Conservation (phyloP, 2,797 vertebrate genomes). For the Characodon lateralis region DNA sequence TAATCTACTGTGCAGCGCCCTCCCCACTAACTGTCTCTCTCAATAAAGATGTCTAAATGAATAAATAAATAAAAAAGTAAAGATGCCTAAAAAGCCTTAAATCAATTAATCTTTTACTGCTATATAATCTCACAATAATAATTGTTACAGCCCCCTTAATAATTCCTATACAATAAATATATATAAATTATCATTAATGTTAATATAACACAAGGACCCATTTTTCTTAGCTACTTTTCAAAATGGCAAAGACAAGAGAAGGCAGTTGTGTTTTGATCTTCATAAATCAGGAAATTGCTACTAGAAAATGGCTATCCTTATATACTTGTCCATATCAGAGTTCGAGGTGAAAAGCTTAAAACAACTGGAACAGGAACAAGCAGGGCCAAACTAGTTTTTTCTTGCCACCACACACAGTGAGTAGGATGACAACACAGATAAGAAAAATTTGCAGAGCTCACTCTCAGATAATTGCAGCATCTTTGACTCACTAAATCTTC, state of each 20-base stretch:
- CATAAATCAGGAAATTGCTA: neutral
- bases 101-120: neutral
- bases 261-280: neutral
- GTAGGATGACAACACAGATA: neutral
- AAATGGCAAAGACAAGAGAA: neutral
- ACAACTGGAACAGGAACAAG: neutral
- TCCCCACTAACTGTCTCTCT: neutral
- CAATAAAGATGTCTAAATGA: no score
- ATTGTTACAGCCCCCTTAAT: neutral
- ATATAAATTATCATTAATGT: neutral
- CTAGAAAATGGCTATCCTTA: neutral
- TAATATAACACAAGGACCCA: neutral
- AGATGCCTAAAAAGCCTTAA: no score
- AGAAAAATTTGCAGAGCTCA: neutral
- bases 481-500: neutral
- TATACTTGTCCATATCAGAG: neutral
- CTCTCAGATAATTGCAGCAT: neutral
- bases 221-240: neutral
- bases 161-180: neutral
- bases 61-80: no score
- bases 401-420: neutral
- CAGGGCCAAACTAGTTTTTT: neutral
- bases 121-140: neutral
- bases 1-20: neutral
- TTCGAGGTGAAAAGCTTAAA: neutral